Conservation (phyloP, 2,888 invertebrate species). For the Thelaira solivaga region DNA sequence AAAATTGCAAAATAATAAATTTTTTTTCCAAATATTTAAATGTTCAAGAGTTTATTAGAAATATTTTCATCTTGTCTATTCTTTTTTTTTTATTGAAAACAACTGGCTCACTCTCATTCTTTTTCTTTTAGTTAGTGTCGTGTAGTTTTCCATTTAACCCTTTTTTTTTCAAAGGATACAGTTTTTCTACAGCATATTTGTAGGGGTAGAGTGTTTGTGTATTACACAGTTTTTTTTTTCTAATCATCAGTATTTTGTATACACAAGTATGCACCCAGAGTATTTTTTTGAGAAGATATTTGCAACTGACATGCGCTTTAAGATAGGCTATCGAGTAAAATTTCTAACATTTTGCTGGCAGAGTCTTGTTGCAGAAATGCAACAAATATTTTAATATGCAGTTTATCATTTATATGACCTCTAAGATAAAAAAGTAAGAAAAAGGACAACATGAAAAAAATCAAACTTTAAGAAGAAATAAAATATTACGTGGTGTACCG, state of each 20-base stretch:
- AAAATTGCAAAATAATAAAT: not conserved
- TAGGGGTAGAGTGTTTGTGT: not conserved
- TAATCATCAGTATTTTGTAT: slow-evolving; percentile 19
- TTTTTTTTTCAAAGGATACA: slow-evolving; percentile 3
- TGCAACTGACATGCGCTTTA: slow-evolving; percentile 34
- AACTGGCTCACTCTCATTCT: not conserved
- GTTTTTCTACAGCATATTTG: not conserved
- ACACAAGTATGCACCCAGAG: not conserved
- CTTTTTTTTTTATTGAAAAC: not conserved
- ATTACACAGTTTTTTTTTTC: slow-evolving; percentile 15
- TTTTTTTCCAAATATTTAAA: not conserved
- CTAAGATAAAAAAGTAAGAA: slow-evolving; percentile 1
- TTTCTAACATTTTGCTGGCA: not conserved
- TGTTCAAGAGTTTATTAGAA: no score
- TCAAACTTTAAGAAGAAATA: not conserved
- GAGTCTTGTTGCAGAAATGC: slow-evolving; percentile 40
- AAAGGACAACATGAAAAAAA: not conserved
- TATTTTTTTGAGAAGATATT: not conserved
- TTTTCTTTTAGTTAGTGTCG: not conserved
- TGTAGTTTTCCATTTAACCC: slow-evolving; percentile 20
- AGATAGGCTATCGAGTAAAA: not conserved
- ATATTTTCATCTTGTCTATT: no score
- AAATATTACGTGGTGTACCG: no score
- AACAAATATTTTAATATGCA: slow-evolving; percentile 40
- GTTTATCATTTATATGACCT: slow-evolving; percentile 57